These are phyloP conservation scores for Equus przewalskii DNA, from an alignment of 2,113 vertebrate genomes.

Conservation along the genomic window DNA sequence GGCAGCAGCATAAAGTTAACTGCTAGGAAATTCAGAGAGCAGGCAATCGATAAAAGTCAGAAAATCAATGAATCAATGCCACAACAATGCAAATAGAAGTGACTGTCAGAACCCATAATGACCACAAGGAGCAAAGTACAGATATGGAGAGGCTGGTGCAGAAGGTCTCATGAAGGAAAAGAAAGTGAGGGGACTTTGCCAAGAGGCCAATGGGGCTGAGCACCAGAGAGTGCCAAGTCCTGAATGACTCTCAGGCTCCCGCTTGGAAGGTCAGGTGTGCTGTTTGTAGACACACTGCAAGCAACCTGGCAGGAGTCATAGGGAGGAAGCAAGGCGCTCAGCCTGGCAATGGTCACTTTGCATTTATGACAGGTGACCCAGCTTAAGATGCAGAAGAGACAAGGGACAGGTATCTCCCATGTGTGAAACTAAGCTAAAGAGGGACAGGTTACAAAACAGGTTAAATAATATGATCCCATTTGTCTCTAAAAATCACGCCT, in stretches of 20 bases:
- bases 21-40: neutral
- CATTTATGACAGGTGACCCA: neutral
- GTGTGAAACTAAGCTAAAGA: neutral
- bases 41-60: too few relatives aligned
- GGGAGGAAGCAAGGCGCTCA: neutral
- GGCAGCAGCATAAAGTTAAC: neutral
- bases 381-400: neutral
- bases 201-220: neutral
- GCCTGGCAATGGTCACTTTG: neutral
- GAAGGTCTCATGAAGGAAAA: neutral
- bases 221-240: neutral
- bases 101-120: neutral
- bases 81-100: neutral
- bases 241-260: rapidly evolving
- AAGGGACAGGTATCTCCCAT: neutral
- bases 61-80: neutral
- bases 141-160: neutral
- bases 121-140: neutral
- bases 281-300: rapidly evolving
- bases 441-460: neutral
- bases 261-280: neutral
- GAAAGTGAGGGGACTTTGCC: neutral
- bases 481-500: neutral
- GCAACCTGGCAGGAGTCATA: neutral
- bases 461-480: neutral